These are phyloP conservation scores for Pachycephala philippinensis DNA, from an alignment of 2,113 vertebrate species.

Conservation along the genomic window DNA sequence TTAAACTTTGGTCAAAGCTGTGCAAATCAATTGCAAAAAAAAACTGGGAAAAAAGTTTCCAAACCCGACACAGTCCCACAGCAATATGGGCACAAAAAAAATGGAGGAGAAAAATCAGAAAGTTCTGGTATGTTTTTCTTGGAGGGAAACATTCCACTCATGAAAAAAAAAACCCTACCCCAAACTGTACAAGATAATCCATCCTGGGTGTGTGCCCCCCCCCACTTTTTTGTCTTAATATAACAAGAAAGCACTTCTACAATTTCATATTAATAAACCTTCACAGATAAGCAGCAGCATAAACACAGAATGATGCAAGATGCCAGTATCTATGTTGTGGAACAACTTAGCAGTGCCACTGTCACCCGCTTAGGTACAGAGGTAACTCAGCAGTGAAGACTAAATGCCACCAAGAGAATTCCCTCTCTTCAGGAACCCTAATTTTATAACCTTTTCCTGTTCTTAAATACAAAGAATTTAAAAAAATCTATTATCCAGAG, in stretches of 20 bases:
- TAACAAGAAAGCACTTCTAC: neutral
- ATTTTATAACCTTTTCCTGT: neutral
- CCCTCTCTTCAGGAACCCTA: neutral
- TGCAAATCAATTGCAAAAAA: neutral
- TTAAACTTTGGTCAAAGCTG: neutral
- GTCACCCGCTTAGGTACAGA: neutral
- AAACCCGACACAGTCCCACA: neutral
- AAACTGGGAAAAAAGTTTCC: neutral
- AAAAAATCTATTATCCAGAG: neutral
- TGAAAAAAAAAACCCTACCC: fast-evolving
- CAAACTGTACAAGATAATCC: neutral
- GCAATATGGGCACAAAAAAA: neutral
- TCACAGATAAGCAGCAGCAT: neutral
- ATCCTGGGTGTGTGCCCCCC: fast-evolving
- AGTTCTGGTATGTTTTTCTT: neutral
- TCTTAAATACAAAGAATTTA: neutral
- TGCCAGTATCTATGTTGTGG: neutral
- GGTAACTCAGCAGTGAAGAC: neutral
- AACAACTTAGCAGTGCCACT: neutral
- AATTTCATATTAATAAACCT: neutral
- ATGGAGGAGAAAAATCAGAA: neutral
- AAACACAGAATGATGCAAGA: neutral
- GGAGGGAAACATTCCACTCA: fast-evolving
- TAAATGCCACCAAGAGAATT: neutral
- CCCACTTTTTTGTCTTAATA: neutral